These are phyloP conservation scores for Patella caerulea DNA, from an alignment of 2,888 invertebrate species.

Conservation along the genomic window DNA sequence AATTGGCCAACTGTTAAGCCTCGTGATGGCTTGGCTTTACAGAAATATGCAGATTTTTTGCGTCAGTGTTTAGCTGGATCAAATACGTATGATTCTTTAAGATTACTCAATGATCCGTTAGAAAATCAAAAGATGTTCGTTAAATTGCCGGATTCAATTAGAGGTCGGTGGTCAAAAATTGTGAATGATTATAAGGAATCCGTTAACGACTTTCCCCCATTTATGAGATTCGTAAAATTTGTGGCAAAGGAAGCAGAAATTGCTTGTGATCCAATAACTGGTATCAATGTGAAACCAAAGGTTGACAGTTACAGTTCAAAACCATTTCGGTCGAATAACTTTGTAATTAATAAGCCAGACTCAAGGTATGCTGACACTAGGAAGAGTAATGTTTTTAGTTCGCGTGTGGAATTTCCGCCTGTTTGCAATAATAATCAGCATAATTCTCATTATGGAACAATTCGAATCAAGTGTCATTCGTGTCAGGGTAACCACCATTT, in stretches of 20 bases:
- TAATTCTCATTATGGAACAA: too few species aligned
- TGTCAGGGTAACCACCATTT: too few species aligned
- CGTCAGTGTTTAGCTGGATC: constrained; percentile 33
- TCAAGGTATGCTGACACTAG: too few species aligned
- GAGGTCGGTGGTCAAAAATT: constrained; percentile 18
- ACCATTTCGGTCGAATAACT: too few species aligned
- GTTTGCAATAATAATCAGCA: too few species aligned
- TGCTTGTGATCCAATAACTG: constrained; percentile 34
- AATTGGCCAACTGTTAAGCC: constrained; percentile 30
- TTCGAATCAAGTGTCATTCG: too few species aligned
- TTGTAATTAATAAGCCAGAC: too few species aligned
- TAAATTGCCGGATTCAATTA: constrained; percentile 33
- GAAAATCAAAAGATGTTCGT: constrained; percentile 35
- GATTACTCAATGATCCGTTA: constrained; percentile 28
- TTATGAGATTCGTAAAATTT: constrained; percentile 26
- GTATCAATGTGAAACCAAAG: constrained; percentile 8
- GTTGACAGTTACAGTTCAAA: too few species aligned
- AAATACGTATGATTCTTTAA: constrained; percentile 17
- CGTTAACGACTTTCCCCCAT: constrained; percentile 23
- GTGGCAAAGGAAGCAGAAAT: constrained; percentile 32
- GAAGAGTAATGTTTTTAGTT: too few species aligned
- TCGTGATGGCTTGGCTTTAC: too few species aligned
- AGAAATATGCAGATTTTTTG: constrained; percentile 31
- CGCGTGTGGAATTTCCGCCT: too few species aligned
- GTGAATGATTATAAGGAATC: constrained; percentile 18